phyloP scores from a whole-genome alignment of 2,888 invertebrate genomes.

The Tromatobia lineatoria region DNA sequence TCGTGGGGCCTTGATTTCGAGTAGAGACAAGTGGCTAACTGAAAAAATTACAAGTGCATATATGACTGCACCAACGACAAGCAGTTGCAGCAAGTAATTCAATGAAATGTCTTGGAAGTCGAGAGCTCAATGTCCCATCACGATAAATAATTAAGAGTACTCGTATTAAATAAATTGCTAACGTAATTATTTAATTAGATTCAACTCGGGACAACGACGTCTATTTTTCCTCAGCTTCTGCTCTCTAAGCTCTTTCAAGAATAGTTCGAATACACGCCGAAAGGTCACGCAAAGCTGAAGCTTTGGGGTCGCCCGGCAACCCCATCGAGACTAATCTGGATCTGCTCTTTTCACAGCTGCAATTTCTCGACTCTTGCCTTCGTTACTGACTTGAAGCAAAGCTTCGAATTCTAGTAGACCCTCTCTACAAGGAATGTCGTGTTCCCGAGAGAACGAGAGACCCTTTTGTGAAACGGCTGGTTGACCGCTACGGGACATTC shows the following conservation, averaged over 20 bases:
- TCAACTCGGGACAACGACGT: not conserved
- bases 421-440: conserved; percentile 19
- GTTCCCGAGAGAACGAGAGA: conserved; percentile 12
- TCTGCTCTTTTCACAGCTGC: conserved; percentile 45
- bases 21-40: conserved; percentile 25
- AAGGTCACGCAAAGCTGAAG: not conserved
- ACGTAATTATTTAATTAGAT: conserved; percentile 23
- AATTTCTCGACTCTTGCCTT: conserved; percentile 32
- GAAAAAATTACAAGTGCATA: not conserved
- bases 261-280: conserved; percentile 5
- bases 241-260: conserved; percentile 7
- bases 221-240: conserved; percentile 1
- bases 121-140: not conserved
- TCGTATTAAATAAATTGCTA: not conserved
- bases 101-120: not conserved
- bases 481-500: conserved; percentile 53
- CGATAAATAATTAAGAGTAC: conserved; percentile 9
- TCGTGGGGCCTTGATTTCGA: conserved; percentile 12
- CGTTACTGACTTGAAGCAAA: conserved; percentile 19
- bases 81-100: not conserved
- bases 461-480: conserved; percentile 40
- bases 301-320: conserved; percentile 10
- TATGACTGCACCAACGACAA: not conserved
- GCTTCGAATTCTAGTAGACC: conserved; percentile 6
- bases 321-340: conserved; percentile 56